Evolutionary conservation across 2,888 invertebrate species (phyloP).

Genomic region (Andrena praecox): DNA sequence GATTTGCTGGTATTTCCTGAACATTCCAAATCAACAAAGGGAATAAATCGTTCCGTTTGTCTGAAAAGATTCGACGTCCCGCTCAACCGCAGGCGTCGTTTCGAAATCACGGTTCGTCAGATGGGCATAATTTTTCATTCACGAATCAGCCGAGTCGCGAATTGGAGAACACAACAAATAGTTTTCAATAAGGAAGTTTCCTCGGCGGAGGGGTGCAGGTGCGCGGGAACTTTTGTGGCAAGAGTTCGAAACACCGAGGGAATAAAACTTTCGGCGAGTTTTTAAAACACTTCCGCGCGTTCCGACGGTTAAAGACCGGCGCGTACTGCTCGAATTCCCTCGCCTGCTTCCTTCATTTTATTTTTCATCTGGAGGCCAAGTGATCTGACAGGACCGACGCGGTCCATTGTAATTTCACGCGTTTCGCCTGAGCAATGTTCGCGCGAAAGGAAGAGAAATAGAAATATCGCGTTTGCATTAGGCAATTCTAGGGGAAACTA

Average conservation of each 20-base stretch:
- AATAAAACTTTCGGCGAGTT: slow-evolving; percentile 63
- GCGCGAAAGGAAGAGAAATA: neutral
- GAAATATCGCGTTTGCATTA: neutral
- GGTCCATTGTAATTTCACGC: slow-evolving; percentile 26
- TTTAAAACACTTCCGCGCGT: slow-evolving; percentile 73
- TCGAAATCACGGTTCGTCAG: slow-evolving; percentile 31
- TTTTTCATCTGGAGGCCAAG: neutral
- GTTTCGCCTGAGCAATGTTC: neutral
- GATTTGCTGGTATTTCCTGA: too few relatives aligned
- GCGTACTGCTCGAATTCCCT: slow-evolving; percentile 25
- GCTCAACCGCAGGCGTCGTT: neutral
- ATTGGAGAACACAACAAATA: slow-evolving; percentile 69
- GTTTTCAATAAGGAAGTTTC: slow-evolving; percentile 74
- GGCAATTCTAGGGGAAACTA: too few relatives aligned
- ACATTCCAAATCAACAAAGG: too few relatives aligned
- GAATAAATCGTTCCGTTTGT: too few relatives aligned
- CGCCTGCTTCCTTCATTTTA: neutral
- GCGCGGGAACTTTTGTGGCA: slow-evolving; percentile 61
- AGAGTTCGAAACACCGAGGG: slow-evolving; percentile 65
- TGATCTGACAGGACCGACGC: neutral
- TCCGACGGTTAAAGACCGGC: slow-evolving; percentile 69
- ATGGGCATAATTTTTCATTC: slow-evolving; percentile 57
- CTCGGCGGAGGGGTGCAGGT: slow-evolving; percentile 61
- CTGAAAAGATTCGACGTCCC: too few relatives aligned
- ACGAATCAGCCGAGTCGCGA: slow-evolving; percentile 42